Conservation (phyloP, 64 coral and sea anemone genomes). For the Stichodactyla helianthus region DNA sequence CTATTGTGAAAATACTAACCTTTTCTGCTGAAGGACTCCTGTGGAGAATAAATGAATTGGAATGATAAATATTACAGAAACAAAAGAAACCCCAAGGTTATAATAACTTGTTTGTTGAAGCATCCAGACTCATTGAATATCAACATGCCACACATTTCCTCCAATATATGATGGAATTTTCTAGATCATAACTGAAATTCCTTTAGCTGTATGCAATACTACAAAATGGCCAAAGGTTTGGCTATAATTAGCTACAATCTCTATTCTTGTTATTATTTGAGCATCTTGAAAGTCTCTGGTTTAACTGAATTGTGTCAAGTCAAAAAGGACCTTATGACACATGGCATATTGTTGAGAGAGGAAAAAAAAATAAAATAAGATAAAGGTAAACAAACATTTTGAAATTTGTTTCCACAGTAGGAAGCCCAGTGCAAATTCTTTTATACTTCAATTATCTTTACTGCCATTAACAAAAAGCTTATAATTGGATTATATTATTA, state of each 20-base stretch:
- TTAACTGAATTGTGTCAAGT: no score
- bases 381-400: no score
- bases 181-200: neutral
- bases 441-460: no score
- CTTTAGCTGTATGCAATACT: neutral
- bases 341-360: no score
- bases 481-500: no score
- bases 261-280: neutral
- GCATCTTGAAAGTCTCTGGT: no score
- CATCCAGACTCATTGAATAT: neutral
- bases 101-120: neutral
- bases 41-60: slow-evolving; percentile 11
- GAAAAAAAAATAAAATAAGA: no score
- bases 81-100: neutral
- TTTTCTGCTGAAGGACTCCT: slow-evolving; percentile 71
- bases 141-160: neutral
- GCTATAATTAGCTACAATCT: neutral
- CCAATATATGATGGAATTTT: neutral
- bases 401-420: no score
- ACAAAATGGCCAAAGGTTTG: neutral
- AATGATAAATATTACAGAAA: neutral
- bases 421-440: no score
- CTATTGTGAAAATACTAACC: slow-evolving; percentile 26
- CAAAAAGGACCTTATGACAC: no score
- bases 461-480: no score